Percentiles rank a stretch among this genome's conserved stretches.
Evolutionary conservation across 1,140 invertebrate genomes (phyloP).

Genomic region (Drosophila kanapiae): DNA sequence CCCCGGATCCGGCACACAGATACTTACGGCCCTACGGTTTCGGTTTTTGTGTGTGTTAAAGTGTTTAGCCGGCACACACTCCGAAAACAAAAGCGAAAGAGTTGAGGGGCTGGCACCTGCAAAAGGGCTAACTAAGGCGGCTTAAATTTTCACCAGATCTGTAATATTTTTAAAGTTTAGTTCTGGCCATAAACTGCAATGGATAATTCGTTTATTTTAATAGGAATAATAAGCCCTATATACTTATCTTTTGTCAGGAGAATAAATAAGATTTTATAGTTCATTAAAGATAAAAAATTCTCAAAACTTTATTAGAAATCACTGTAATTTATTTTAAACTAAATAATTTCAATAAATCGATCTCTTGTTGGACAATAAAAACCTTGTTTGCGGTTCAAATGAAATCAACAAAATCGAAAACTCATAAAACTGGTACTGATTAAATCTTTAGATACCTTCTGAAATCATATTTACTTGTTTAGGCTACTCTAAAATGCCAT

Average conservation of each 20-base stretch:
- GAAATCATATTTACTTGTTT: conserved; percentile 9
- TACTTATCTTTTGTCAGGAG: background rate
- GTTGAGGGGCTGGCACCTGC: conserved; percentile 13
- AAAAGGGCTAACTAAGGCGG: conserved; percentile 5
- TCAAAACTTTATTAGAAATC: no score
- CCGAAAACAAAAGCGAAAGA: conserved; percentile 25
- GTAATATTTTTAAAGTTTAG: background rate
- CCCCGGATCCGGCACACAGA: conserved; percentile 9
- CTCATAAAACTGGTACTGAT: background rate
- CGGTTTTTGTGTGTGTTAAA: conserved; percentile 36
- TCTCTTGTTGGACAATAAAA: no score
- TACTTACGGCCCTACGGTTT: conserved; percentile 2
- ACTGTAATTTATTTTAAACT: background rate
- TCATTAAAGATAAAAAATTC: background rate
- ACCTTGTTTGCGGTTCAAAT: background rate
- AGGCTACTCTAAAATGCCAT: background rate
- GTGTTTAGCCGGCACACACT: conserved; percentile 24
- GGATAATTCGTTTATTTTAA: background rate
- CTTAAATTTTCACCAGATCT: background rate
- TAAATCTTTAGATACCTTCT: background rate
- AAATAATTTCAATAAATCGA: background rate
- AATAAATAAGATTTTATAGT: background rate
- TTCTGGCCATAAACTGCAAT: background rate
- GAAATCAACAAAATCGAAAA: no score
- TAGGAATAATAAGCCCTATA: background rate